These are phyloP conservation scores for Ceyx cyanopectus DNA, from an alignment of 2,113 vertebrate species.

Conservation along the genomic window DNA sequence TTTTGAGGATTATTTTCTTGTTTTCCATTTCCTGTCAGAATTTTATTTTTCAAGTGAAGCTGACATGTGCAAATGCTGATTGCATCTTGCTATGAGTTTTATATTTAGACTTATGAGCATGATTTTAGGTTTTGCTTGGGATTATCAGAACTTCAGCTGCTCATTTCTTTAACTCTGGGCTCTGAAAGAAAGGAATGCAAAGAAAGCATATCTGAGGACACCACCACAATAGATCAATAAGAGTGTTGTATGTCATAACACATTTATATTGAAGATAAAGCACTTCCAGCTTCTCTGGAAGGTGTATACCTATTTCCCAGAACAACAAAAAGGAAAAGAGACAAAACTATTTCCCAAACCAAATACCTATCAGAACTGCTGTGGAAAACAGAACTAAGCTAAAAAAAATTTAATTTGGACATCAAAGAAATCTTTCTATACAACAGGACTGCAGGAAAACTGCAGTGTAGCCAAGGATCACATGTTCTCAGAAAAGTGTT, in stretches of 20 bases:
- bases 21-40: conserved; percentile 51
- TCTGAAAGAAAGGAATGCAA: neutral
- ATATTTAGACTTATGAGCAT: neutral
- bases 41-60: conserved; percentile 36
- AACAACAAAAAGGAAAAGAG: neutral
- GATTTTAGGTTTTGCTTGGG: conserved; percentile 11
- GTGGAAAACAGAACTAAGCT: neutral
- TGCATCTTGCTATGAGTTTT: neutral
- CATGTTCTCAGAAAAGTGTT: neutral
- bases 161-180: conserved; percentile 4
- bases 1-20: neutral
- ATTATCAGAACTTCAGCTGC: conserved; percentile 42
- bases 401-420: neutral
- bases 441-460: neutral
- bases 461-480: neutral
- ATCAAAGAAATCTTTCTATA: neutral
- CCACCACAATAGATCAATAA: neutral
- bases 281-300: neutral
- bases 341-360: neutral
- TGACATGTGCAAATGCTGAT: conserved; percentile 1
- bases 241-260: neutral
- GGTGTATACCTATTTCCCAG: neutral
- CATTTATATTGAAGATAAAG: neutral
- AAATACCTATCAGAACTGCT: neutral
- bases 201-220: neutral